Evolutionary conservation across 2,797 vertebrate genomes (phyloP), one percentile per base, ranked within the genome.

Genomic region (Octomys mimax): DNA sequence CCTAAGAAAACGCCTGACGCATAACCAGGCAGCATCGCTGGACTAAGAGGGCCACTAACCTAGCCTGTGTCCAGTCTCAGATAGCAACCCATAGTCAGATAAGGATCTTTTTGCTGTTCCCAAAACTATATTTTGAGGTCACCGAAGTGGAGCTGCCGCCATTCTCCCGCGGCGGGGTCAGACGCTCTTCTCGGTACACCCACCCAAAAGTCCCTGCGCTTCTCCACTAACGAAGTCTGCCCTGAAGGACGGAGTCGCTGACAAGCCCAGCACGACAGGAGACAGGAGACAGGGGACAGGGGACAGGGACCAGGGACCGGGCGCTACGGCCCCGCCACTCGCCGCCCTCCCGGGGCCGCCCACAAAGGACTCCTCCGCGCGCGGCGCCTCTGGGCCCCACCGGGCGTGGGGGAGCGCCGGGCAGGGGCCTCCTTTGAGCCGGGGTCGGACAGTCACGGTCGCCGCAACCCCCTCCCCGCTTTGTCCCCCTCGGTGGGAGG

Each of bases 71-170:
- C 87, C 79, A 82, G 62, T 85, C 89, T 85, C 81, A 75, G 87
- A 79, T 12, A 24, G 46, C 28, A 93, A 80, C 94, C 92, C 94
- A 82, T 6, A 78, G 62, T 75, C 83, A 89, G 79, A 92, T 80
- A 88, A 88, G 70, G 31, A 39, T 82, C 87, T 84, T 71, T 39
- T 46, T 73, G 49, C 71, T 87, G 68, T 96, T 96, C 92, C 57
- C 91, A 95, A 97, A 98, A 97, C 95, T 97, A 96, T 93, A 91
- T 96, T 96, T 97, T 90, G 94, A 97, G 95, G 96, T 95, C 96
- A 88, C 75, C 4, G 59, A 97, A 96, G 97, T 95, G 96, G 97
- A 97, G 97, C 97, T 97, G 96, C 96, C 97, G 97, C 97, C 97
- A 98, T 97, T 95, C 96, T 95, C 93, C 92, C n/a, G 78, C 96